Percentiles rank a stretch among this genome's conserved stretches.
Conservation (phyloP, 2,113 vertebrate genomes). For the Arothron firmamentum region DNA sequence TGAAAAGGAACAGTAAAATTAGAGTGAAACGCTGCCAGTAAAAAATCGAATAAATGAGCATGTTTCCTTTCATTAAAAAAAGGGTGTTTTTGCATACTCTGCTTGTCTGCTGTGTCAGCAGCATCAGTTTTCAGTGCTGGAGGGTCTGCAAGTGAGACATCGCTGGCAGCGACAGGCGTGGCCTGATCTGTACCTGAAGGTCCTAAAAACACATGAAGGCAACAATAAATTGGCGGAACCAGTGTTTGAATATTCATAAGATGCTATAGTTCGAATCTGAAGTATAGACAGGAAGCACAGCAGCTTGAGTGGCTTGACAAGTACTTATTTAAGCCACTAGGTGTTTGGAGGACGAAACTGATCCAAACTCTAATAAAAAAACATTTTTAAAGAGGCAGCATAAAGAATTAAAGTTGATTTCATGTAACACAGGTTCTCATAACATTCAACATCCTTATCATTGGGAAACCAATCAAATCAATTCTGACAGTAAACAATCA, state of each 20-base stretch:
- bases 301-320: no score
- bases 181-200: constrained; percentile 65
- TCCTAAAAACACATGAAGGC: constrained; percentile 8
- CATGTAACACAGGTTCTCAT: no score
- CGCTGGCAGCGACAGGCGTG: constrained; percentile 92
- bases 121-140: constrained; percentile 75
- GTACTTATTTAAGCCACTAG: background rate
- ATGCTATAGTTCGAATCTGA: background rate
- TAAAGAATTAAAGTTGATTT: no score
- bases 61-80: no score
- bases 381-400: no score
- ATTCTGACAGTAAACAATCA: no score
- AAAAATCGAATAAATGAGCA: background rate
- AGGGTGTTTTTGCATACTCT: constrained; percentile 70
- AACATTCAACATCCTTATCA: no score
- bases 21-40: background rate
- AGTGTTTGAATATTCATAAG: background rate
- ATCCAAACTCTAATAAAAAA: background rate
- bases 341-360: background rate
- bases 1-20: constrained; percentile 2
- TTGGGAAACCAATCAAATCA: no score
- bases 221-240: background rate
- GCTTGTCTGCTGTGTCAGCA: constrained; percentile 75
- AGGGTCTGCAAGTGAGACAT: constrained; percentile 86
- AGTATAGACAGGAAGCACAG: background rate